phyloP scores from a whole-genome alignment of 2,113 vertebrate genomes.

The Tyto alba region DNA sequence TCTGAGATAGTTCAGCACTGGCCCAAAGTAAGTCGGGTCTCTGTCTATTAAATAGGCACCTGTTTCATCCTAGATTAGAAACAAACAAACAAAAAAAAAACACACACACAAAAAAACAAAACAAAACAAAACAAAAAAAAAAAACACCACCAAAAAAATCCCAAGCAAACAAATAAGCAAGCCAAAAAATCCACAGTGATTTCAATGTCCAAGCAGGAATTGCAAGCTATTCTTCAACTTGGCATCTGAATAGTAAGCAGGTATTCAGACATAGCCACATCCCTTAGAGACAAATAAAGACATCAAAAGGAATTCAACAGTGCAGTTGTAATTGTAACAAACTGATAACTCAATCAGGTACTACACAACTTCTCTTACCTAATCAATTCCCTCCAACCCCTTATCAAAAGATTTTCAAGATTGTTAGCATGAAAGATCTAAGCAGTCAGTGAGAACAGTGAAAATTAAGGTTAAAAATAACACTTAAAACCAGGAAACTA shows the following conservation, averaged over 20 bases:
- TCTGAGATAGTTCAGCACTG: slow-evolving; percentile 95
- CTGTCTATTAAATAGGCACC: slow-evolving; percentile 98
- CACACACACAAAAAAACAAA: background rate
- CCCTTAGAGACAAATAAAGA: background rate
- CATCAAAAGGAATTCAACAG: background rate
- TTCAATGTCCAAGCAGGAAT: background rate
- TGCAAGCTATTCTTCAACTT: background rate
- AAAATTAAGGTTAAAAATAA: background rate
- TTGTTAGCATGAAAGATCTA: background rate
- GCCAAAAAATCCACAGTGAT: background rate
- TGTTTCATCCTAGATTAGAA: slow-evolving; percentile 85
- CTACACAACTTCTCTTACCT: background rate
- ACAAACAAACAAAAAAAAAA: background rate
- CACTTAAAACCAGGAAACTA: background rate
- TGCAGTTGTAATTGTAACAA: background rate
- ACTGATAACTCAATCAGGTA: background rate
- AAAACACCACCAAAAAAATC: too few relatives aligned
- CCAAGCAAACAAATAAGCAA: background rate
- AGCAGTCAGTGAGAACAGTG: background rate
- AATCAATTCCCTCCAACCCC: background rate
- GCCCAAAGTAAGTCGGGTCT: slow-evolving; percentile 96
- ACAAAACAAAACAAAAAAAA: background rate
- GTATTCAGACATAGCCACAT: background rate
- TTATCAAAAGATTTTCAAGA: background rate
- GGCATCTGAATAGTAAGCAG: background rate